Conservation (phyloP, 2,113 vertebrate genomes). For the Pteropus alecto region DNA sequence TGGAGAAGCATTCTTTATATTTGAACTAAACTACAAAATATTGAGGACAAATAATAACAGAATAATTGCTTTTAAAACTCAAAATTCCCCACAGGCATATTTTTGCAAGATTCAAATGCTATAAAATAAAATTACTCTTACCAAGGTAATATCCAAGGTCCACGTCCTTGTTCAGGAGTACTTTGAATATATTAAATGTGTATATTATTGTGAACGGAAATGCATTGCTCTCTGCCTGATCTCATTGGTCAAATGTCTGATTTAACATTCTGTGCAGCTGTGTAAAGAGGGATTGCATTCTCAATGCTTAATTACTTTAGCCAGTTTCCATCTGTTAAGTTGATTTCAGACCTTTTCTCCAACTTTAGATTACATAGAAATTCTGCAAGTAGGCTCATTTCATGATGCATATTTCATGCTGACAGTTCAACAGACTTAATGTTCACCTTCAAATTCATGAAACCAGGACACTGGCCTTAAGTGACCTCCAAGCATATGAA, state of each 20-base stretch:
- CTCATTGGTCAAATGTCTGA: constrained; percentile 59
- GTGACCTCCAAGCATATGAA: constrained; percentile 53
- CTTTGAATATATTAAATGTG: constrained; percentile 24
- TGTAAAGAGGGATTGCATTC: constrained; percentile 75
- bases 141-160: background rate
- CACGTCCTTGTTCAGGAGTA: background rate
- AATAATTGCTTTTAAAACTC: constrained; percentile 62
- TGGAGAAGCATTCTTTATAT: constrained; percentile 43
- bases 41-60: constrained; percentile 52
- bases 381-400: constrained; percentile 71
- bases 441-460: constrained; percentile 70
- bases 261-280: constrained; percentile 70
- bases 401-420: constrained; percentile 75
- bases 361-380: constrained; percentile 64
- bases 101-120: constrained; percentile 59
- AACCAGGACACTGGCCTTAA: constrained; percentile 58
- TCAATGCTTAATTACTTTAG: constrained; percentile 81
- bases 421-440: constrained; percentile 73
- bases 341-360: constrained; percentile 80
- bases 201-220: constrained; percentile 42
- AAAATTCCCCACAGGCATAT: constrained; percentile 22
- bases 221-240: constrained; percentile 47
- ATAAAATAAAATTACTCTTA: constrained; percentile 62
- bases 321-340: constrained; percentile 81
- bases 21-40: constrained; percentile 59